Conservation (phyloP, 2,113 vertebrate species). For the Ammodytes marinus region DNA sequence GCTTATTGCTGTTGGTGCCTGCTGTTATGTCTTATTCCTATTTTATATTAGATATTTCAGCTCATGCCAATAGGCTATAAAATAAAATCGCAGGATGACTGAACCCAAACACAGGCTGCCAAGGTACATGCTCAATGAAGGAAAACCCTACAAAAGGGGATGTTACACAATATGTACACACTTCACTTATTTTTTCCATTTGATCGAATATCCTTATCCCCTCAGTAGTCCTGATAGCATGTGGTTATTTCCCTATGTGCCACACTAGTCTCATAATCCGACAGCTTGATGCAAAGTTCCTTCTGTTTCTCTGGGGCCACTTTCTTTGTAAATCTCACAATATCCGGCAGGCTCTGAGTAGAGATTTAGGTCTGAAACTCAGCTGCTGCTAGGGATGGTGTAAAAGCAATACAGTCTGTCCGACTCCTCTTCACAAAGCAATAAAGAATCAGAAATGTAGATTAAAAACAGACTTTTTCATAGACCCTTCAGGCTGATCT, state of each 20-base stretch:
- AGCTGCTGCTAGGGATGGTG: conserved; percentile 50
- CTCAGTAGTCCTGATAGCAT: background rate
- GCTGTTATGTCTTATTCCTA: conserved; percentile 8
- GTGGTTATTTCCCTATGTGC: background rate
- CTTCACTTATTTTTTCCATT: background rate
- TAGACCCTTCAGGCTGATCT: background rate
- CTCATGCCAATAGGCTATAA: background rate
- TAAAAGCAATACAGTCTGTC: conserved; percentile 50
- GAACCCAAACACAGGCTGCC: background rate
- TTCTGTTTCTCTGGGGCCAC: conserved; percentile 32
- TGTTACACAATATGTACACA: background rate
- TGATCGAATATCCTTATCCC: background rate
- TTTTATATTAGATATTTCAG: conserved; percentile 1
- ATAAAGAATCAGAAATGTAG: conserved; percentile 2
- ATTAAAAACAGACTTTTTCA: conserved; percentile 14
- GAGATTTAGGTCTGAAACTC: conserved; percentile 59
- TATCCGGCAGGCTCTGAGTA: conserved; percentile 36
- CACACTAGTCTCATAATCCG: background rate
- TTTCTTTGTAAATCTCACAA: conserved; percentile 45
- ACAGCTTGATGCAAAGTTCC: conserved; percentile 23
- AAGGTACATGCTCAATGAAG: background rate
- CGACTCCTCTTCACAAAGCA: conserved; percentile 21
- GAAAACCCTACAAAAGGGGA: background rate
- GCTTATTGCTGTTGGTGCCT: conserved; percentile 20
- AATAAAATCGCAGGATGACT: background rate